phyloP scores from a whole-genome alignment of 2,888 invertebrate species.

The Platycnemis pennipes region DNA sequence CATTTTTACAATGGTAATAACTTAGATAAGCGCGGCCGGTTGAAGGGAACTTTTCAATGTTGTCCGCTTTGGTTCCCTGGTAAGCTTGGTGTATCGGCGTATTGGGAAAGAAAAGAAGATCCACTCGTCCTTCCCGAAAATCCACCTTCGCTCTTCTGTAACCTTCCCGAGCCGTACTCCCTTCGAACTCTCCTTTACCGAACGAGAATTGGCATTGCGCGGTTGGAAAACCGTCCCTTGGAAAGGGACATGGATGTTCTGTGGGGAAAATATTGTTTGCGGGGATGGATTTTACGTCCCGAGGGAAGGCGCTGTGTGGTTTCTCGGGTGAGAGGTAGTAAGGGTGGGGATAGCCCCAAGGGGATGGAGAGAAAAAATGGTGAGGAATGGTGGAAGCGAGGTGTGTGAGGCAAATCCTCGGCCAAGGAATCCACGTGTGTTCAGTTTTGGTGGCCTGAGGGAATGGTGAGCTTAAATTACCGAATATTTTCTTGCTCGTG shows the following conservation, averaged over 20 bases:
- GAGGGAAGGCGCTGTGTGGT: background rate
- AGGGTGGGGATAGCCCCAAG: background rate
- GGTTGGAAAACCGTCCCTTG: background rate
- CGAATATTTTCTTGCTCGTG: background rate
- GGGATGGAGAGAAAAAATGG: background rate
- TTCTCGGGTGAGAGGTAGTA: background rate
- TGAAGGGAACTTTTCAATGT: too few relatives aligned
- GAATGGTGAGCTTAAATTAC: background rate
- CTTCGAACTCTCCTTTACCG: background rate
- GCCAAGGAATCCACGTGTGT: background rate
- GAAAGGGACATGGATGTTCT: background rate
- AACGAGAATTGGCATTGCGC: background rate
- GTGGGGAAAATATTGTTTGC: background rate
- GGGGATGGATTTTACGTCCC: background rate
- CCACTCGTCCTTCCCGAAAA: background rate
- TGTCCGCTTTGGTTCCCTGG: too few relatives aligned
- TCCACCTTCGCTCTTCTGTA: too few relatives aligned
- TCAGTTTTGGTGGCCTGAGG: background rate
- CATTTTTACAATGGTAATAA: too few relatives aligned
- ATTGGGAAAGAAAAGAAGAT: background rate
- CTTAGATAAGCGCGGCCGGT: too few relatives aligned
- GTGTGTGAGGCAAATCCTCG: background rate
- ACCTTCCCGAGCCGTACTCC: too few relatives aligned
- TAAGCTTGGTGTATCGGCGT: background rate
- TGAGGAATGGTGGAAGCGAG: background rate